Evolutionary conservation across 2,888 invertebrate species (phyloP).

Genomic region (Oxytorus armatus): DNA sequence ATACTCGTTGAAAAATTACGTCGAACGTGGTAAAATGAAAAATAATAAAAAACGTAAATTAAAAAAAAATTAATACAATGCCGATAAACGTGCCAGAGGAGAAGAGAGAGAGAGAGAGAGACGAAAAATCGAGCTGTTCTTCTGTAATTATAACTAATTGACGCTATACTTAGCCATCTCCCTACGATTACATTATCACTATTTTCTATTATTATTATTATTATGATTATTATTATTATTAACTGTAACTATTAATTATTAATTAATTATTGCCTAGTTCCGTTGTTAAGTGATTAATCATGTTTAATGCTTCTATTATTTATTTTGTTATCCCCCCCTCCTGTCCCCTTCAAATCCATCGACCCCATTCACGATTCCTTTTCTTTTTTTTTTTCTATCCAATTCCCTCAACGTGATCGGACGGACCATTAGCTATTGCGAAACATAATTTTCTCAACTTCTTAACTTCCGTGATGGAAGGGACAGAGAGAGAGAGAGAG

Average conservation of each 20-base stretch:
- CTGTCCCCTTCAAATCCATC: conserved; percentile 65
- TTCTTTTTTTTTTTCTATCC: conserved; percentile 42
- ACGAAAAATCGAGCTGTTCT: conserved; percentile 72
- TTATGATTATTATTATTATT: conserved; percentile 76
- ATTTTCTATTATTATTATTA: conserved; percentile 74
- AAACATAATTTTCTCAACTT: conserved; percentile 13
- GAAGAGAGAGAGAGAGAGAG: conserved; percentile 18
- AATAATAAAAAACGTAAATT: conserved; percentile 47
- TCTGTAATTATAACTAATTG: conserved; percentile 80
- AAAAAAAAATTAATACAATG: conserved; percentile 20
- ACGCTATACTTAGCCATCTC: conserved; percentile 75
- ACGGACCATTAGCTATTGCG: background rate
- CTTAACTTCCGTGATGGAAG: background rate
- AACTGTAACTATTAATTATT: conserved; percentile 70
- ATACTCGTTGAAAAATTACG: conserved; percentile 8
- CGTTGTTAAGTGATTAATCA: conserved; percentile 84
- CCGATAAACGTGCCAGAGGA: conserved; percentile 74
- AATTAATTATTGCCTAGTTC: conserved; percentile 79
- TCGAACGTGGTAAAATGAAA: conserved; percentile 41
- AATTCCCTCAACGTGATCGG: background rate
- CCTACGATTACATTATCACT: conserved; percentile 72
- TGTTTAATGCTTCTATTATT: conserved; percentile 84
- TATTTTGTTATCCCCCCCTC: conserved; percentile 82
- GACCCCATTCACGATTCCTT: conserved; percentile 6
- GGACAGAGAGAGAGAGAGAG: background rate